Evolutionary conservation across 2,888 invertebrate genomes (phyloP).

Genomic region (Lasius platythorax): DNA sequence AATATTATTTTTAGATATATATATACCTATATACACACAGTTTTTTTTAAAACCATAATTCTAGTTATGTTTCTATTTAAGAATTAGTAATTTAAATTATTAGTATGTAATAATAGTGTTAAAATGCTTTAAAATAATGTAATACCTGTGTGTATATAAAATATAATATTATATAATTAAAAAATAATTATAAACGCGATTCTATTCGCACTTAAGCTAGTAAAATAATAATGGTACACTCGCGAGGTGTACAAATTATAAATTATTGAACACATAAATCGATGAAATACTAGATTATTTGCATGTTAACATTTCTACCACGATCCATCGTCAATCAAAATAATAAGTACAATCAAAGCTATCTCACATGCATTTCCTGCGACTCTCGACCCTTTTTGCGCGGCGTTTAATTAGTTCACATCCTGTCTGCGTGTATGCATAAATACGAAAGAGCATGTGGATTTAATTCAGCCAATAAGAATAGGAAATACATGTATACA

Average conservation of each 20-base stretch:
- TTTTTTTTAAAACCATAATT: not conserved
- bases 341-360: conserved; percentile 50
- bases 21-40: not conserved
- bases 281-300: conserved; percentile 14
- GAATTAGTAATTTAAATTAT: not conserved
- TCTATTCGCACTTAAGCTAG: not conserved
- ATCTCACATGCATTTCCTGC: conserved; percentile 26
- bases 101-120: not conserved
- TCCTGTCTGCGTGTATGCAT: conserved; percentile 30
- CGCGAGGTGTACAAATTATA: conserved; percentile 2
- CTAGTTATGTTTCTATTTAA: not conserved
- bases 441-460: conserved; percentile 30
- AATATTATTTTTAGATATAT: not conserved
- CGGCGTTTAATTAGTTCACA: conserved; percentile 56
- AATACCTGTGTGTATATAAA: not conserved
- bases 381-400: conserved; percentile 45
- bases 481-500: not conserved
- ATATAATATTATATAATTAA: conserved; percentile 1
- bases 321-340: not conserved
- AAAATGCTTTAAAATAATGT: not conserved
- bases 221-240: conserved; percentile 4
- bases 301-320: not conserved
- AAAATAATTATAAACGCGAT: conserved; percentile 14
- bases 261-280: conserved; percentile 25
- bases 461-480: conserved; percentile 18